Percentiles rank a stretch among this genome's conserved stretches.
phyloP scores from a whole-genome alignment of 1,140 invertebrate species.

The Lasioglossum baleicum region DNA sequence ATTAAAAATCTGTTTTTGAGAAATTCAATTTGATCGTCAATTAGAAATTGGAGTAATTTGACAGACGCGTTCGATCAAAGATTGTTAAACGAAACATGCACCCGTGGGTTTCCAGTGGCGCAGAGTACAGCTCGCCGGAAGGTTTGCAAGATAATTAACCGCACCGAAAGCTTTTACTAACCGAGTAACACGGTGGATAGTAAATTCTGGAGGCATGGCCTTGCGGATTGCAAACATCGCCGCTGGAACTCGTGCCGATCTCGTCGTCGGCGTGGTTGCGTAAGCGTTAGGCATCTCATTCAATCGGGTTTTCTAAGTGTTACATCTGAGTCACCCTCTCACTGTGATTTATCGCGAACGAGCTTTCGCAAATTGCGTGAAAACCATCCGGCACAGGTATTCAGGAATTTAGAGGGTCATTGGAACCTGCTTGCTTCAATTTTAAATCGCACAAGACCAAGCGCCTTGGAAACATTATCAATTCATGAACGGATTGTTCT shows the following conservation, averaged over 20 bases:
- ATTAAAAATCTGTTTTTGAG: too few relatives aligned
- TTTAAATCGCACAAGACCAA: too few relatives aligned
- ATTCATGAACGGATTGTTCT: too few relatives aligned
- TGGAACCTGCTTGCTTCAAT: too few relatives aligned
- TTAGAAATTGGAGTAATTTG: too few relatives aligned
- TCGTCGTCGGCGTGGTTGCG: constrained; percentile 16
- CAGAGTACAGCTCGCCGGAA: too few relatives aligned
- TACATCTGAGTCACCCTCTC: constrained; percentile 28
- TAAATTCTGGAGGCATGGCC: constrained; percentile 35
- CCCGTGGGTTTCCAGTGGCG: too few relatives aligned
- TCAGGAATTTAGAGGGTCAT: not conserved
- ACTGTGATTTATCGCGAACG: constrained; percentile 8
- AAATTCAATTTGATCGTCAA: too few relatives aligned
- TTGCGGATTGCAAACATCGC: constrained; percentile 17
- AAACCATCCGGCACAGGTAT: not conserved
- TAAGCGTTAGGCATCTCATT: constrained; percentile 45
- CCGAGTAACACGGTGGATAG: not conserved
- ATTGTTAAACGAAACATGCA: too few relatives aligned
- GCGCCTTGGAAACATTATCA: too few relatives aligned
- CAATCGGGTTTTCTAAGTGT: constrained; percentile 36
- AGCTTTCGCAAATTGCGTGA: constrained; percentile 3
- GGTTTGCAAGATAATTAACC: too few relatives aligned
- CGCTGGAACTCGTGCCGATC: constrained; percentile 1
- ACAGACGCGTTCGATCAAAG: too few relatives aligned
- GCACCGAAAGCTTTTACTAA: not conserved